These are phyloP conservation scores for Silurus lanzhouensis DNA, from an alignment of 2,797 vertebrate genomes.

Conservation along the genomic window DNA sequence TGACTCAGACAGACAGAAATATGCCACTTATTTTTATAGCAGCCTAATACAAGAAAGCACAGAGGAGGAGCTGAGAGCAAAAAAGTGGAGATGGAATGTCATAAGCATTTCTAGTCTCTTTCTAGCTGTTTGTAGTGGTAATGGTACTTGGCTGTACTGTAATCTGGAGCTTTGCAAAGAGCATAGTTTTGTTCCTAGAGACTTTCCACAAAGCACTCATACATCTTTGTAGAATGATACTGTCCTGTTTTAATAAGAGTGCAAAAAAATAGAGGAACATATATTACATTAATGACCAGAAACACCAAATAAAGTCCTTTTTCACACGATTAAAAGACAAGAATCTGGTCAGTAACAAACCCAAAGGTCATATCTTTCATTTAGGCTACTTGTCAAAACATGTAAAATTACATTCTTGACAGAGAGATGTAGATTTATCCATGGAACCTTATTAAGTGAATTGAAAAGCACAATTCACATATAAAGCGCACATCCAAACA, in stretches of 20 bases:
- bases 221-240: not conserved
- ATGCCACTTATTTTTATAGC: conserved; percentile 58
- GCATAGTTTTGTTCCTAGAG: not conserved
- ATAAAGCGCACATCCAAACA: not conserved
- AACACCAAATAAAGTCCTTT: not conserved
- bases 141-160: not conserved
- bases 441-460: not conserved
- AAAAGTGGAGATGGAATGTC: not conserved
- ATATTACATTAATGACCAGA: not conserved
- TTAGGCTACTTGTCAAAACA: not conserved
- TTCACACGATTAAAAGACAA: not conserved
- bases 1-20: conserved; percentile 50
- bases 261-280: not conserved
- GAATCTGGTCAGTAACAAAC: too few species aligned
- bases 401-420: not conserved
- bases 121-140: not conserved
- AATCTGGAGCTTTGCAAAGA: not conserved
- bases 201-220: not conserved
- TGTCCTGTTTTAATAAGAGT: not conserved
- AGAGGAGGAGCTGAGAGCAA: conserved; percentile 22
- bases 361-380: not conserved
- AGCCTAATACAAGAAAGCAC: conserved; percentile 43
- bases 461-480: not conserved
- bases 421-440: not conserved
- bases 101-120: not conserved